Percentiles rank a stretch among this genome's conserved stretches.
phyloP scores from a whole-genome alignment of 2,888 invertebrate genomes.

The Saturnia japonica region DNA sequence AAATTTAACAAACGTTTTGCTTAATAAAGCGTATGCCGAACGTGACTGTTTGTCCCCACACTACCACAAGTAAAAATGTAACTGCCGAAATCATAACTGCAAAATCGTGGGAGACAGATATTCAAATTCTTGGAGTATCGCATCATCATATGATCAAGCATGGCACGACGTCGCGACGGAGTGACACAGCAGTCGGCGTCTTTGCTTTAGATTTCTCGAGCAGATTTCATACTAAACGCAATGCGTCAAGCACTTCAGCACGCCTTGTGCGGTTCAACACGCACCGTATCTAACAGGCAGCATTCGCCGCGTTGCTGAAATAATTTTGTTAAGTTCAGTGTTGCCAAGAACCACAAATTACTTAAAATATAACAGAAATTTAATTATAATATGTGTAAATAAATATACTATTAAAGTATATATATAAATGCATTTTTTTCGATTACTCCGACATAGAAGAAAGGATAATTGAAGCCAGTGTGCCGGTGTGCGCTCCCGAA shows the following conservation, averaged over 20 bases:
- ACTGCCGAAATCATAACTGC: not conserved
- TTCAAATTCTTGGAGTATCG: conserved; percentile 20
- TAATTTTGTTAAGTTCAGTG: not conserved
- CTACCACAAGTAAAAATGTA: too few species aligned
- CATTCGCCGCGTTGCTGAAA: not conserved
- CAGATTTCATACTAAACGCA: conserved; percentile 23
- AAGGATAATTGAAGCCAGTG: too few species aligned
- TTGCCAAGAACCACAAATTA: not conserved
- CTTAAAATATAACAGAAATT: not conserved
- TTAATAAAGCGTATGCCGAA: not conserved
- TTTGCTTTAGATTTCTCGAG: conserved; percentile 22
- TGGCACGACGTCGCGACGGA: conserved; percentile 8
- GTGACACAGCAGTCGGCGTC: conserved; percentile 24
- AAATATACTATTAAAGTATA: too few species aligned
- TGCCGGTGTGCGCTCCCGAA: too few species aligned
- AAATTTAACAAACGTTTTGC: not conserved
- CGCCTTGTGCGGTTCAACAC: conserved; percentile 15
- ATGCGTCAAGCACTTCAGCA: conserved; percentile 24
- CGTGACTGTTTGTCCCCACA: not conserved
- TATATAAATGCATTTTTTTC: too few species aligned
- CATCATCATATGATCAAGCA: conserved; percentile 17
- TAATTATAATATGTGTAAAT: too few species aligned
- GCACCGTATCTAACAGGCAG: not conserved
- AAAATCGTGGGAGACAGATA: conserved; percentile 7
- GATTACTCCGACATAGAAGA: too few species aligned